Base-by-base conservation (phyloP, 2,888 invertebrate genomes). In the Lumbricus terrestris region DNA sequence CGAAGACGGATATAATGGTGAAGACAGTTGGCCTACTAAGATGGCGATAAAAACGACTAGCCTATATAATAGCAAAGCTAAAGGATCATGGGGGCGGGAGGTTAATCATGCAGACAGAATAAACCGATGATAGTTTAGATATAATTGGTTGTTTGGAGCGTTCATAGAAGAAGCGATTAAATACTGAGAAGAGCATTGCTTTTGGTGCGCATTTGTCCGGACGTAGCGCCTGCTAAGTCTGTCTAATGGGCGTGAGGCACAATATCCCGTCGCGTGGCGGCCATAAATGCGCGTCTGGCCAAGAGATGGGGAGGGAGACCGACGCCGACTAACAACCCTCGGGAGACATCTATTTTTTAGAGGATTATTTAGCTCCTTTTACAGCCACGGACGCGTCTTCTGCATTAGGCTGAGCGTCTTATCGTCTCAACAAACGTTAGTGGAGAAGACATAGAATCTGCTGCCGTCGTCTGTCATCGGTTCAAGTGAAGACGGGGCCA, bases 281-380 rank as follows among this genome's bases (percentile, higher is more conserved):
- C n/a, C n/a, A n/a, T 47, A 47, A n/a, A 88, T 42, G 33, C 92
- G 92, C 85, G 83, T 82, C 40, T 89, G 88, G n/a, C 82, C 69
- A 42, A 88, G 90, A 33, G 89, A 82, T 37, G 90, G 83, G 37
- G 90, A 69, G 37, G 42, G 90, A 90, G 35, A 83, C 90, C 8
- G n/a, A 47, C 20, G 47, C 20, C 47, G 47, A n/a, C 4, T 69
- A 11, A 69, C 69, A 29, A n/a, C 69, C n/a, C 69, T 29, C 69
- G 8, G 69, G 69, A 69, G 69, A n/a, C 69, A n/a, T 69, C 69
- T 69, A 69, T 69, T 69, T n/a, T n/a, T 29, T 69, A 69, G 5
- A n/a, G 69, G 69, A 69, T 69, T 69, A 69, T 69, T 29, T 69
- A 69, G 69, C 69, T n/a, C 69, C 29, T 69, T 69, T 69, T 69